phyloP scores from a whole-genome alignment of 2,113 vertebrate genomes.

The Brevimyrus niger region DNA sequence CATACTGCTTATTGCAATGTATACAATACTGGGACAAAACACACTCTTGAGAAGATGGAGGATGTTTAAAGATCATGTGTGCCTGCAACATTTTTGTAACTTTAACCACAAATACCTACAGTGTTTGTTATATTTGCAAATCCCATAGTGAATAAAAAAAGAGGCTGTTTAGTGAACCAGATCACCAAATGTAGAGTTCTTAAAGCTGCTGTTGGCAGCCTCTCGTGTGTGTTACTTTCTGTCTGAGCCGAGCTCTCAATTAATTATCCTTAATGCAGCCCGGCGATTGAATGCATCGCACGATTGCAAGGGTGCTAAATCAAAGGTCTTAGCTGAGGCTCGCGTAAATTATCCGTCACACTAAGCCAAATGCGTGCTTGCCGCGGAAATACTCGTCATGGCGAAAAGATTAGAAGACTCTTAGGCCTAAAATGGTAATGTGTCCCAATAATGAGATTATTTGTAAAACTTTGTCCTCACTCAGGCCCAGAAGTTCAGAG shows the following conservation, averaged over 20 bases:
- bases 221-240: neutral
- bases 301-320: neutral
- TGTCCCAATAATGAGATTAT: neutral
- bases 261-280: neutral
- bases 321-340: neutral
- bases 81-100: neutral
- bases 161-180: neutral
- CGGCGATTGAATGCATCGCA: neutral
- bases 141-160: neutral
- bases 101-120: neutral
- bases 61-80: neutral
- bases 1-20: neutral
- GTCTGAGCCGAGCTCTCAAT: neutral
- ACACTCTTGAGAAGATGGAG: neutral
- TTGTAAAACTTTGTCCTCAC: neutral
- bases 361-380: neutral
- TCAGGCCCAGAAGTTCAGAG: neutral
- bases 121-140: neutral
- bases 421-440: neutral
- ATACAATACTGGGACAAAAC: neutral
- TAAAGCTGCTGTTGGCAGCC: neutral
- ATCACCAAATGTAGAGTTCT: neutral
- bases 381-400: neutral
- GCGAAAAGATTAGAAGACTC: neutral
- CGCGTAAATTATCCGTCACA: neutral